Evolutionary conservation across 2,113 vertebrate species (phyloP).

Genomic region (Monarcha castaneiventris): DNA sequence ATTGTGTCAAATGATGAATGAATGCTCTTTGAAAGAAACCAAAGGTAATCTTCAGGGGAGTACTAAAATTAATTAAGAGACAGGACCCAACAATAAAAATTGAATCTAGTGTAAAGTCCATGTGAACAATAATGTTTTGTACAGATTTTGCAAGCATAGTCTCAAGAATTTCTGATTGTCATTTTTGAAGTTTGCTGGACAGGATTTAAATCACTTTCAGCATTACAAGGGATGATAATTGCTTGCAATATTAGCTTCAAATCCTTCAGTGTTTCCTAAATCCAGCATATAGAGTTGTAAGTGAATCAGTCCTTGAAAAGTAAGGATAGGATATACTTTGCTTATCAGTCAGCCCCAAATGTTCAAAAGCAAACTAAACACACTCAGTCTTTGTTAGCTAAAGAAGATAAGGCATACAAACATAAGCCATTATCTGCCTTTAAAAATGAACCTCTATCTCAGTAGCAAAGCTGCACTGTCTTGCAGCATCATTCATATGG

Average conservation of each 20-base stretch:
- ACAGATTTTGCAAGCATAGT: neutral
- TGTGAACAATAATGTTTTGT: neutral
- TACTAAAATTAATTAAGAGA: neutral
- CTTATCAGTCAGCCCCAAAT: conserved; percentile 28
- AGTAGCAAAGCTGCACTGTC: neutral
- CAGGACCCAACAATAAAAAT: neutral
- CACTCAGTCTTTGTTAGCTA: neutral
- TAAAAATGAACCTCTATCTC: neutral
- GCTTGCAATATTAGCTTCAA: neutral
- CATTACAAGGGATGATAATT: neutral
- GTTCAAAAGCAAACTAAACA: conserved; percentile 9
- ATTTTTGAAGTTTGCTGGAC: neutral
- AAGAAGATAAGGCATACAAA: conserved; percentile 30
- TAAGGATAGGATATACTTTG: neutral
- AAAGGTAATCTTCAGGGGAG: neutral
- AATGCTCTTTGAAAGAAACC: neutral
- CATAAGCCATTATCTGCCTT: neutral
- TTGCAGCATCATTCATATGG: neutral
- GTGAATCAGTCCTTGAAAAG: conserved; percentile 24
- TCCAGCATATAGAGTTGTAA: neutral
- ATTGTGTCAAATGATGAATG: neutral
- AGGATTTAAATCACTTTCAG: neutral
- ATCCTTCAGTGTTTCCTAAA: neutral
- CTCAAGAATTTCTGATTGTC: neutral
- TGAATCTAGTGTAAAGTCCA: neutral